Percentiles rank a stretch among this genome's conserved stretches.
Evolutionary conservation across 2,888 invertebrate genomes (phyloP).

Genomic region (Thera britannica): DNA sequence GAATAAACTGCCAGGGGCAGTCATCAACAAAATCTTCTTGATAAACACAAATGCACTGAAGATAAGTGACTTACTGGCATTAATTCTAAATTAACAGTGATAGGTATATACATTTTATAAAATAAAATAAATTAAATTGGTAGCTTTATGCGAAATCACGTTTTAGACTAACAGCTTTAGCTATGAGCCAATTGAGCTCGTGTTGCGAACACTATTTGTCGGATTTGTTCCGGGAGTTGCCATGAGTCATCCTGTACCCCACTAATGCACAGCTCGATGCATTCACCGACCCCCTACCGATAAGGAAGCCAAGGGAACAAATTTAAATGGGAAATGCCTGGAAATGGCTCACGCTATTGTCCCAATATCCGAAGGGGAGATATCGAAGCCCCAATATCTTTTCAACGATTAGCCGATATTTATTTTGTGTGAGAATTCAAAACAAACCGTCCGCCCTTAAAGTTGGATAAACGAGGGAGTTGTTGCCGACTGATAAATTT

Average conservation of each 20-base stretch:
- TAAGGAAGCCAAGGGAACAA: slow-evolving; percentile 75
- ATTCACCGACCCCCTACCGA: slow-evolving; percentile 58
- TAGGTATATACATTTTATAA: too few species aligned
- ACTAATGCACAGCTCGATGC: slow-evolving; percentile 52
- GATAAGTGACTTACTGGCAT: too few species aligned
- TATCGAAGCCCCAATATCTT: slow-evolving; percentile 68
- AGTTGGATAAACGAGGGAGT: slow-evolving; percentile 43
- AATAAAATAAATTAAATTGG: neutral
- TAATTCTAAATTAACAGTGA: too few species aligned
- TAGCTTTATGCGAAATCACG: neutral
- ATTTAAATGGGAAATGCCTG: slow-evolving; percentile 80
- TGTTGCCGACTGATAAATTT: slow-evolving; percentile 40
- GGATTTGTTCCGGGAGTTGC: slow-evolving; percentile 39
- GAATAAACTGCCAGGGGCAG: too few species aligned
- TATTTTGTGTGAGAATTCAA: slow-evolving; percentile 75
- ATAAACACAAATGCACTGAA: too few species aligned
- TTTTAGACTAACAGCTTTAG: neutral
- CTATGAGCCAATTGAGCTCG: slow-evolving; percentile 5
- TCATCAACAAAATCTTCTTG: too few species aligned
- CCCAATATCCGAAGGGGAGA: slow-evolving; percentile 72
- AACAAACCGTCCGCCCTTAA: slow-evolving; percentile 59
- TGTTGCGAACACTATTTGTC: slow-evolving; percentile 9
- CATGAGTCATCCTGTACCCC: slow-evolving; percentile 56
- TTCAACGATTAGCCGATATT: slow-evolving; percentile 73
- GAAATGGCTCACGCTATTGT: slow-evolving; percentile 81